These are phyloP conservation scores for Coccyzus lansbergi DNA, from an alignment of 2,797 vertebrate genomes.

Conservation along the genomic window DNA sequence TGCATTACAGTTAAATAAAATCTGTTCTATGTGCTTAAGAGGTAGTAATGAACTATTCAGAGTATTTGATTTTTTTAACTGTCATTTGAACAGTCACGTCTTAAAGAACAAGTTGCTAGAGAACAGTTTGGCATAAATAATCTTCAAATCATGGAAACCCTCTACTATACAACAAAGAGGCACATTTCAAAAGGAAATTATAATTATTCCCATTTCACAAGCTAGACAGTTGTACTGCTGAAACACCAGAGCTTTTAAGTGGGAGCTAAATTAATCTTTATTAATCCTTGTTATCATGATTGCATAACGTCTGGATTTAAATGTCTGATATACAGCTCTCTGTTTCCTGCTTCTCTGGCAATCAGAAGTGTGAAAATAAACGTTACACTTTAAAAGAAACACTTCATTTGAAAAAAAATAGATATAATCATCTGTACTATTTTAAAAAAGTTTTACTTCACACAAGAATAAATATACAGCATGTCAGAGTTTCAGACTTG, in stretches of 20 bases:
- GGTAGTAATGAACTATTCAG: neutral
- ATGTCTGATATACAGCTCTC: conserved; percentile 62
- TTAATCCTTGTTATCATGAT: conserved; percentile 79
- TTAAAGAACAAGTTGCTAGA: neutral
- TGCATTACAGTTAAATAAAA: neutral
- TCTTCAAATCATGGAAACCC: neutral
- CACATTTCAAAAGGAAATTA: conserved; percentile 56
- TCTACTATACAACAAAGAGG: neutral
- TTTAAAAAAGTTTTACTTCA: conserved; percentile 53
- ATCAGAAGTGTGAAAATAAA: conserved; percentile 86
- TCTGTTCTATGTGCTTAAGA: neutral
- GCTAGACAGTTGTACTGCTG: conserved; percentile 6
- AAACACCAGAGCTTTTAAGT: conserved; percentile 64
- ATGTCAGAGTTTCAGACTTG: conserved; percentile 70
- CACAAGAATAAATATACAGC: conserved; percentile 73
- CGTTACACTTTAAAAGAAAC: conserved; percentile 71
- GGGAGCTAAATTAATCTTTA: conserved; percentile 78
- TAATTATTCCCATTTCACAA: conserved; percentile 49
- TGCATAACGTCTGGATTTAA: conserved; percentile 76
- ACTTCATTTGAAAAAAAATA: conserved; percentile 45
- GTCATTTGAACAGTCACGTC: neutral
- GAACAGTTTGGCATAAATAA: conserved; percentile 8
- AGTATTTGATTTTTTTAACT: neutral
- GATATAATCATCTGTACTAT: conserved; percentile 64
- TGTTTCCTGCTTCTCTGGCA: conserved; percentile 74